Conservation (phyloP, 2,113 vertebrate genomes). For the Anguilla japonica region DNA sequence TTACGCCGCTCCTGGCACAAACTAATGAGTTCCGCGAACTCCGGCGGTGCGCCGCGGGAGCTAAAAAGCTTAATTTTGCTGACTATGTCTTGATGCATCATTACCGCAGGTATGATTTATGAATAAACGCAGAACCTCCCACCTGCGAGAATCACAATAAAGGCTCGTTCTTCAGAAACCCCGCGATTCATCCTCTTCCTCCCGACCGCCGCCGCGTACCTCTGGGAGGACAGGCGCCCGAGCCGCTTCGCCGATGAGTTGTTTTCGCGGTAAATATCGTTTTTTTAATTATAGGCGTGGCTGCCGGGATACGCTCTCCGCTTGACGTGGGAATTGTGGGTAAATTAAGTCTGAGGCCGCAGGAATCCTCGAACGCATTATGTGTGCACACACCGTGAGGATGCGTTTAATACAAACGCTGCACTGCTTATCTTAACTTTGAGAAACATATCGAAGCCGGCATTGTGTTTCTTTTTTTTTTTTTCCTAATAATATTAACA, state of each 20-base stretch:
- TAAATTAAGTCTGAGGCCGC: conserved; percentile 35
- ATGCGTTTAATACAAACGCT: neutral
- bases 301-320: conserved; percentile 29
- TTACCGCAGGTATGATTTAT: conserved; percentile 74
- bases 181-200: conserved; percentile 26
- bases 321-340: conserved; percentile 44
- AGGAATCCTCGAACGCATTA: neutral
- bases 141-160: conserved; percentile 67
- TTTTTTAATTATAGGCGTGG: conserved; percentile 55
- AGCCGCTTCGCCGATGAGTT: conserved; percentile 17
- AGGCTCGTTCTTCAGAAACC: conserved; percentile 52
- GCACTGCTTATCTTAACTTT: neutral
- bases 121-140: conserved; percentile 57
- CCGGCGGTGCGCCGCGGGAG: conserved; percentile 52
- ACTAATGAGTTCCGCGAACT: conserved; percentile 46
- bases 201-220: conserved; percentile 28
- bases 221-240: conserved; percentile 26
- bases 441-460: neutral
- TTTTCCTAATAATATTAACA: neutral
- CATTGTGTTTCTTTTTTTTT: neutral
- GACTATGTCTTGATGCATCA: conserved; percentile 57
- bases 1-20: conserved; percentile 12
- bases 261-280: conserved; percentile 57
- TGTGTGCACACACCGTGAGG: too few relatives aligned
- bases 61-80: conserved; percentile 62